Base-by-base conservation (phyloP, 2,113 vertebrate species). In the Chloebia gouldiae region DNA sequence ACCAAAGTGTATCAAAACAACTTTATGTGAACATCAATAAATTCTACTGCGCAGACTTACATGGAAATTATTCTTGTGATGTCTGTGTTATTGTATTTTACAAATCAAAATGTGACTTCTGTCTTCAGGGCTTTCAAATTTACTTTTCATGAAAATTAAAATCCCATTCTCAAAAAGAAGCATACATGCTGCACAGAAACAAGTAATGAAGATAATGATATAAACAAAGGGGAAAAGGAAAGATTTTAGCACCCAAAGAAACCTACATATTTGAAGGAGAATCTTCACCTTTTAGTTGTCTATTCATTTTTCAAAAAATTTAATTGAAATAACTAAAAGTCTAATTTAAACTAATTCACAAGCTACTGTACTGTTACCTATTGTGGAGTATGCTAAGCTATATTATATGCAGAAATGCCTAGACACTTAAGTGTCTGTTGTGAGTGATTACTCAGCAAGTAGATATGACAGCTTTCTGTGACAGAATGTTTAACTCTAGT, bases 391-490 rank as follows among this genome's bases (percentile, higher is more conserved):
- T 42, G 27, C 15, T 45, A 70, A 80, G 3, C 25, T 72, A 56
- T 25, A 50, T 9, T 37, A 51, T 20, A 65, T n/a, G n/a, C 65
- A 95, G 79, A 92, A 66, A 63, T 65, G 13, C 39, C 21, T 68
- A 68, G 53, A 44, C 28, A 54, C 39, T 53, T 31, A 88, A 92
- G 73, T 50, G 24, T 60, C 24, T 37, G 13, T 16, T 39, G 11
- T 60, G 59, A 39, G 16, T 28, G 39, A 81, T 91, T 79, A 65
- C 16, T 28, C 35, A 84, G 72, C 90, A 84, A 3, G 3, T 51
- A 68, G n/a, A 87, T 40, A 61, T 90, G 79, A 94, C 76, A 77
- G 54, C 17, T 95, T 97, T 92, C 63, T 90, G 61, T 87, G 51
- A 54, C 13, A 92, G 54, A 94, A 91, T 89, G 53, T 81, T 91